Evolutionary conservation across 2,888 invertebrate genomes (phyloP), one percentile per base, ranked within the genome.

Genomic region (Apoda limacodes): DNA sequence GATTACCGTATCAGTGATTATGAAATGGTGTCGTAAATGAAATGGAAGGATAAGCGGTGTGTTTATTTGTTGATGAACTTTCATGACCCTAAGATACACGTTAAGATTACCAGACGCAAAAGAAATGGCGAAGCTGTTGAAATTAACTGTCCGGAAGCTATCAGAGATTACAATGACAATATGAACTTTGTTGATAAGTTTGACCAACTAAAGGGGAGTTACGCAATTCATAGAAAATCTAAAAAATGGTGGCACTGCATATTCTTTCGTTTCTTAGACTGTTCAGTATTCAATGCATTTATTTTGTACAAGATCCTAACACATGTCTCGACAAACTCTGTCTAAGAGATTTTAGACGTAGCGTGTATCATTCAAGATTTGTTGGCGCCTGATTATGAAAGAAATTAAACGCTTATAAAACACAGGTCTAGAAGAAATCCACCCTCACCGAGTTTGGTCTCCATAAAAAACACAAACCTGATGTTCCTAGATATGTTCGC

Each of bases 111-210:
- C 3, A 15, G 35, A 14, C 30, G 30, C 22, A 30, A 40, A n/a
- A 14, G 26, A 5, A 12, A 30, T 24, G 33, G 37, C 7, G 19
- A 19, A 6, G 33, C 19, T 17, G 20, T 7, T 25, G 35, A 39
- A 30, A 28, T 43, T 2, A 4, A 32, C 2, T 40, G 42, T 37
- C 44, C 42, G 11, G 23, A 28, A 22, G 39, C 39, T 9, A 17
- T 44, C 9, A 42, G 22, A 22, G 30, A 40, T 7, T 42, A 44
- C 28, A 44, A 43, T 17, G 30, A 6, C 1, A 24, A 30, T 17
- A 44, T 42, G 39, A 42, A 44, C 22, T 42, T 30, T 26, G 42
- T 45, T 2, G 45, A 43, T 14, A 43, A 43, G 34, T 45, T 39
- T 19, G 43, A 42, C 17, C 40, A 43, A 23, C 26, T 43, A 3